Evolutionary conservation across 2,113 vertebrate species (phyloP), one percentile per base, ranked within the genome.

Genomic region (Meleagris gallopavo): DNA sequence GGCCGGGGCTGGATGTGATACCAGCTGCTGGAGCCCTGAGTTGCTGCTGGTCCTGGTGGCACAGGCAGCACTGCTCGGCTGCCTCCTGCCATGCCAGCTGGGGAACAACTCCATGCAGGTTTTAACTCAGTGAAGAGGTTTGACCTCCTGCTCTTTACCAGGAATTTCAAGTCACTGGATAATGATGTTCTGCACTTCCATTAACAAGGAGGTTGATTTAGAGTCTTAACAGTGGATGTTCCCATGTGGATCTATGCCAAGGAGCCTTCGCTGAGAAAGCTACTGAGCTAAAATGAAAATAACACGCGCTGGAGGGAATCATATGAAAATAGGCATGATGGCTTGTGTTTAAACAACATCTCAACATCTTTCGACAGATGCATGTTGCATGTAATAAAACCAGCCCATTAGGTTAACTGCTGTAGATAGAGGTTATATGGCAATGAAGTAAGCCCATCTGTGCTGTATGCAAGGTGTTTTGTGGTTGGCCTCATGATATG

Each of bases 191-290:
- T 66, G n/a, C 91, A 76, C 76, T 84, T 93, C 40, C n/a, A 34
- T 76, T 95, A 95, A 95, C 86, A 88, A 86, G 92, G 36, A 90
- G 62, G 48, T 34, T 93, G 93, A 95, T 92, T 93, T 94, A 75
- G 83, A 88, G n/a, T 66, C 70, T 70, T 86, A 69, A 6, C 86
- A 38, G 36, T 22, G 72, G 95, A 69, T 95, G 43, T 73, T 91
- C 58, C 91, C 88, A 58, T 0, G 1, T 75, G 70, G 88, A 61
- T 32, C 57, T 65, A 12, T 0, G 13, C 57, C 64, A 41, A 72
- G 55, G 67, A 91, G 52, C 14, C 65, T 87, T 71, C 1, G 2
- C 14, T 45, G 77, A 88, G 73, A 70, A 80, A 91, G 76, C 52
- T 46, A 45, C 58, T 0, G 0, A 36, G 65, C 69, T 76, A 48